Conservation (phyloP, 1,140 invertebrate species). For the Drosophila funebris region DNA sequence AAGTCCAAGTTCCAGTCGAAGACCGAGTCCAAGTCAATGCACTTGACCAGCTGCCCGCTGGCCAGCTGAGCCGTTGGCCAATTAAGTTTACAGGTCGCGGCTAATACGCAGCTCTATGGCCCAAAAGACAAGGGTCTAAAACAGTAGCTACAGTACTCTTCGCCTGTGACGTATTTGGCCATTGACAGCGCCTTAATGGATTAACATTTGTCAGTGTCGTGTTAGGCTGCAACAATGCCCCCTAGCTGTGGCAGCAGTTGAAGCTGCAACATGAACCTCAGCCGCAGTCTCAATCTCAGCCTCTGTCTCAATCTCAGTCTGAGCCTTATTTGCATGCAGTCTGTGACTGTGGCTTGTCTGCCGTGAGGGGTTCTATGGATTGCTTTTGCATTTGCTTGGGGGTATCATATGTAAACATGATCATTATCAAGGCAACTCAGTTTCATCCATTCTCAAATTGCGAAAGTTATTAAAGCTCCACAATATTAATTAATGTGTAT, state of each 20-base stretch:
- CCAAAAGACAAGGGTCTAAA: conserved; percentile 5
- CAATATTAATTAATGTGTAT: background rate
- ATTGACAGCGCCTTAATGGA: conserved; percentile 83
- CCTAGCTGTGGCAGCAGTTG: conserved; percentile 13
- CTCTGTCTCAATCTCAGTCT: background rate
- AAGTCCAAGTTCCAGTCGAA: conserved; percentile 29
- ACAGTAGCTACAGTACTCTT: conserved; percentile 23
- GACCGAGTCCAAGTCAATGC: conserved; percentile 42
- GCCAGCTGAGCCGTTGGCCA: conserved; percentile 33
- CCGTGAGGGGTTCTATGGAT: conserved; percentile 1
- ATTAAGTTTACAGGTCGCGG: conserved; percentile 46
- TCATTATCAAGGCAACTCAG: conserved; percentile 22
- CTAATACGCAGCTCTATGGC: conserved; percentile 27
- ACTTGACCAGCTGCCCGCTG: conserved; percentile 39
- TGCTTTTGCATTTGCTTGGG: background rate
- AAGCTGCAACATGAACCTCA: background rate
- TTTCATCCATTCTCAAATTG: background rate
- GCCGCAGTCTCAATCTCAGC: background rate
- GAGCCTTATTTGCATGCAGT: conserved; percentile 42
- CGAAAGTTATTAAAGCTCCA: background rate
- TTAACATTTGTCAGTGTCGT: conserved; percentile 83
- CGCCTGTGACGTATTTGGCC: conserved; percentile 78
- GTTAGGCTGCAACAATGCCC: conserved; percentile 73
- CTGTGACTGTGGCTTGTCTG: background rate
- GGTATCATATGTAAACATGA: conserved; percentile 27